Percentiles rank a stretch among this genome's conserved stretches.
Conservation (phyloP, 2,113 vertebrate species). For the Albula glossodonta region DNA sequence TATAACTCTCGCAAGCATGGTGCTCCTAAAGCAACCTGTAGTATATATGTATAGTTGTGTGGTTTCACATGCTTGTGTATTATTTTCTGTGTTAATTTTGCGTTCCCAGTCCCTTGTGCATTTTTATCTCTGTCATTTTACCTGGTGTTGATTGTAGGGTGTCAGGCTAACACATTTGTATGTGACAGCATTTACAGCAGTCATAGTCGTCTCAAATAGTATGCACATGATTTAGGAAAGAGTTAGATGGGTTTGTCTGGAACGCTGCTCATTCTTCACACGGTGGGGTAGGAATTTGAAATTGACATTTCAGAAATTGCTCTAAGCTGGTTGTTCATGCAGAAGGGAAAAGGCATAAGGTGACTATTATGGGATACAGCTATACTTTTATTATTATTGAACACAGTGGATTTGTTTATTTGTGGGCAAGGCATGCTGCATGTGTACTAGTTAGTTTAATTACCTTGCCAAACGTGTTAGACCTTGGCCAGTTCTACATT, state of each 20-base stretch:
- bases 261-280: neutral
- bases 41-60: too few relatives aligned
- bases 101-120: slow-evolving; percentile 56
- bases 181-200: neutral
- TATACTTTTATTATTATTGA: neutral
- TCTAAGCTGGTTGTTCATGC: too few relatives aligned
- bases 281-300: neutral
- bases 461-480: neutral
- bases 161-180: neutral
- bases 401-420: neutral
- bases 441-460: neutral
- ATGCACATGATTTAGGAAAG: neutral
- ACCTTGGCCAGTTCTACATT: neutral
- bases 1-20: too few relatives aligned
- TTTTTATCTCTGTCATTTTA: slow-evolving; percentile 53
- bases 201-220: too few relatives aligned
- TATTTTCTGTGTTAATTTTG: slow-evolving; percentile 30
- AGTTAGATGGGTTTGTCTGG: neutral
- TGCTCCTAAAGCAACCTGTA: too few relatives aligned
- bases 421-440: neutral
- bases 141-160: slow-evolving; percentile 43
- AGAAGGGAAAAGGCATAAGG: too few relatives aligned
- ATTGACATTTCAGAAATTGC: neutral
- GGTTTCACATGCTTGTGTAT: too few relatives aligned
- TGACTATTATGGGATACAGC: neutral